Base-by-base conservation (phyloP, 2,113 vertebrate genomes). In the Scortum barcoo region DNA sequence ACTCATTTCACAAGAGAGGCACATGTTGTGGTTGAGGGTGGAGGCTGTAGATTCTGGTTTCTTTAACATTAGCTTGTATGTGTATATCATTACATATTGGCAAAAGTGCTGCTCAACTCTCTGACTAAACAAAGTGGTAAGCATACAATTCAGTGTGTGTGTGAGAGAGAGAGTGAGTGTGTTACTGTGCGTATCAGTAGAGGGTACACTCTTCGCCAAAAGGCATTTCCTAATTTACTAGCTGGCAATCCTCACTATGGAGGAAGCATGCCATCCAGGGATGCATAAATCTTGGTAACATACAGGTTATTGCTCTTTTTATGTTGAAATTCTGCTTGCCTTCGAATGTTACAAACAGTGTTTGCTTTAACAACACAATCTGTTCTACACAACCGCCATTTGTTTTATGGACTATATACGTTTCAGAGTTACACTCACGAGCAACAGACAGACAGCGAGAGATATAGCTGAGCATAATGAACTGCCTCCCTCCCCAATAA, bases 341-440 rank as follows among this genome's bases (percentile, higher is more conserved):
- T 89, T 85, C 75, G 82, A 92, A 86, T 86, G 91, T 88, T 91
- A 93, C 93, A 91, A 95, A 94, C 93, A 94, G 91, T 90, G 90
- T 93, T 94, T 92, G 84, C 82, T 93, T 94, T 94, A 95, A 93
- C 91, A 94, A 88, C 91, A 92, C 95, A 95, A 94, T 95, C 92
- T 95, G 94, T 93, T 93, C 87, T 87, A 91, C 93, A 93, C 90
- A 81, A 93, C 88, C 82, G 89, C 88, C 91, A 89, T 92, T 95
- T 93, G 91, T 94, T 95, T 95, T 94, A 95, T 94, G 90, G 93
- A 93, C 93, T 91, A 83, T 88, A 88, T 91, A 88, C 68, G 50
- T 87, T 90, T 92, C 84, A 80, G 85, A 88, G 84, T 86, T 78
- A 76, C 76, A 78, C 76, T 79, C 72, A 46, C 79, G 53, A 83